Evolutionary conservation across 2,797 vertebrate genomes (phyloP).

Genomic region (Malurus splendens): DNA sequence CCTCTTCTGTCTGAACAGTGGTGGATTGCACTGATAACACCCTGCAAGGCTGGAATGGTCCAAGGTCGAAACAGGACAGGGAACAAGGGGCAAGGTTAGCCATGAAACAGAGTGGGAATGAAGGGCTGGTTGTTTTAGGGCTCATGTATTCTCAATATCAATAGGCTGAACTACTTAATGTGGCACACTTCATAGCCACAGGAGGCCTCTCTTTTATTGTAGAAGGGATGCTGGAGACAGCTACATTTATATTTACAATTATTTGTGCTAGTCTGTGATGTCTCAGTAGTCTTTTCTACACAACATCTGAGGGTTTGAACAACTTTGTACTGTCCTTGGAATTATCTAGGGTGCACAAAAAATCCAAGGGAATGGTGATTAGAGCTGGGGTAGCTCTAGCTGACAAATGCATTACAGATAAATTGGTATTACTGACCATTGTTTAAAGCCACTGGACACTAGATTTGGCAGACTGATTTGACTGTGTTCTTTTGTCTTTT

Average conservation of each 20-base stretch:
- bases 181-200: not conserved
- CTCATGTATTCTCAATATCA: not conserved
- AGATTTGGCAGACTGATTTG: slow-evolving; percentile 40
- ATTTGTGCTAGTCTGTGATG: slow-evolving; percentile 30
- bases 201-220: not conserved
- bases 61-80: not conserved
- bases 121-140: not conserved
- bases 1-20: not conserved
- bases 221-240: not conserved
- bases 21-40: not conserved
- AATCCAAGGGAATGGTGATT: not conserved
- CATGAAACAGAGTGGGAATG: not conserved
- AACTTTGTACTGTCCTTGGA: slow-evolving; percentile 26
- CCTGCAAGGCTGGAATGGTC: not conserved
- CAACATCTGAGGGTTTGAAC: slow-evolving; percentile 29
- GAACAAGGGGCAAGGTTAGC: not conserved
- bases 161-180: not conserved
- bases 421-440: slow-evolving; percentile 18
- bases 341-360: slow-evolving; percentile 5
- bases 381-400: slow-evolving; percentile 20
- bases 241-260: slow-evolving; percentile 25
- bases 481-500: slow-evolving; percentile 45
- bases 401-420: slow-evolving; percentile 48
- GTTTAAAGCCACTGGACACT: slow-evolving; percentile 45
- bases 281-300: slow-evolving; percentile 37